These are phyloP conservation scores for Neomorphus geoffroyi DNA, from an alignment of 2,797 vertebrate genomes.

Conservation along the genomic window DNA sequence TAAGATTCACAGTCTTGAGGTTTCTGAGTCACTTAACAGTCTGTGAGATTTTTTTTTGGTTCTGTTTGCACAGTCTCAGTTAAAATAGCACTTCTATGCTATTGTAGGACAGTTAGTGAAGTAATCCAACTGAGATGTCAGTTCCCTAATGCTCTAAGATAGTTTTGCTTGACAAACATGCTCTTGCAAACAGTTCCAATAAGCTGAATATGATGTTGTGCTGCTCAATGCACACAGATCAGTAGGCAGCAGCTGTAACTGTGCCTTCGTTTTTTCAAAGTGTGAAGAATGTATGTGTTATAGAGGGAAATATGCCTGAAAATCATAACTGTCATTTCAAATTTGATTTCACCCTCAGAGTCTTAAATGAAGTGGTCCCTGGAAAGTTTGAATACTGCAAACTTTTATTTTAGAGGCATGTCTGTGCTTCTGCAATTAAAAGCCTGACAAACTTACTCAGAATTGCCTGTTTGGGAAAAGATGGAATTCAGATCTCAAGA, in stretches of 20 bases:
- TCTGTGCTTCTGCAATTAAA: constrained; percentile 27
- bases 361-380: constrained; percentile 57
- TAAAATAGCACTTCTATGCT: constrained; percentile 44
- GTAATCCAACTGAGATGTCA: constrained; percentile 40
- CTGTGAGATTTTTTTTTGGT: constrained; percentile 19
- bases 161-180: constrained; percentile 69
- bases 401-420: constrained; percentile 51
- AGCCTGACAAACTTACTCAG: constrained; percentile 9
- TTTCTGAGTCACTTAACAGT: constrained; percentile 11
- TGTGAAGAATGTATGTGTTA: constrained; percentile 35
- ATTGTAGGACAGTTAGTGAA: constrained; percentile 31
- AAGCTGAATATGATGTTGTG: constrained; percentile 63
- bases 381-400: constrained; percentile 32
- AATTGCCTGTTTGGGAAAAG: constrained; percentile 10
- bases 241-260: constrained; percentile 52
- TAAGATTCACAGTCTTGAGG: not conserved
- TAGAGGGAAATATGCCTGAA: constrained; percentile 32
- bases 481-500: not conserved
- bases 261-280: constrained; percentile 34
- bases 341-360: constrained; percentile 50
- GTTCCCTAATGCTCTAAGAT: constrained; percentile 54
- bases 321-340: constrained; percentile 63
- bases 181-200: constrained; percentile 45
- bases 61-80: constrained; percentile 45
- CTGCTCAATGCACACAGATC: constrained; percentile 63